Percentiles rank a stretch among this genome's conserved stretches.
Evolutionary conservation across 2,113 vertebrate species (phyloP).

Genomic region (Gallinago media): DNA sequence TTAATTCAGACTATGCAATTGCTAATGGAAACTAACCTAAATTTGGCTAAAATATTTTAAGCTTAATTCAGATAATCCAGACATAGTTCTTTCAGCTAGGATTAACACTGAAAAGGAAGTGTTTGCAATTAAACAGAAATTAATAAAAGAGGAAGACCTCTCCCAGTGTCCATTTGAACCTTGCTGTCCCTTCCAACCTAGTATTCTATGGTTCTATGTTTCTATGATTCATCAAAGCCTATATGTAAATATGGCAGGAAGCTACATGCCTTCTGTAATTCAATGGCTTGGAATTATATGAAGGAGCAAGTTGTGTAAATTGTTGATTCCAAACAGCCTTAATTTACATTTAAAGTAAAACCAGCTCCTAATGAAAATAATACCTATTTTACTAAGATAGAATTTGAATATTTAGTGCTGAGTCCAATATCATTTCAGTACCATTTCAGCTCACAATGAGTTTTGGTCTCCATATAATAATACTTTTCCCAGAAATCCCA

Average conservation of each 20-base stretch:
- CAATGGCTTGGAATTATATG: background rate
- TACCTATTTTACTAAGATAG: background rate
- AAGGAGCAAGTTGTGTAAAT: background rate
- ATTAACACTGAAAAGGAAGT: background rate
- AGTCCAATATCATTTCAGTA: background rate
- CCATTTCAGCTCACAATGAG: background rate
- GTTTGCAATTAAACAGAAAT: background rate
- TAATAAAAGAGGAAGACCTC: background rate
- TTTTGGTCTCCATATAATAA: background rate
- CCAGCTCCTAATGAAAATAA: background rate
- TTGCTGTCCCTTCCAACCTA: background rate
- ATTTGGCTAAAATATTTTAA: conserved; percentile 2
- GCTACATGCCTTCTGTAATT: background rate
- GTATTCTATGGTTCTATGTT: background rate
- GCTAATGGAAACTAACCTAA: background rate
- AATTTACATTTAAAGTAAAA: background rate
- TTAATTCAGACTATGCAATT: conserved; percentile 20
- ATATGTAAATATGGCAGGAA: background rate
- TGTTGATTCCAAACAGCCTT: background rate
- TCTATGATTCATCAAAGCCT: background rate
- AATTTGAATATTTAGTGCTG: background rate
- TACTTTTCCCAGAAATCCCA: background rate
- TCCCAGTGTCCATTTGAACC: background rate
- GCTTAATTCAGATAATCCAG: background rate
- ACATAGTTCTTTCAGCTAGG: background rate